Evolutionary conservation across 1,140 invertebrate species (phyloP), one percentile per base, ranked within the genome.

Genomic region (Reticulitermes speratus): DNA sequence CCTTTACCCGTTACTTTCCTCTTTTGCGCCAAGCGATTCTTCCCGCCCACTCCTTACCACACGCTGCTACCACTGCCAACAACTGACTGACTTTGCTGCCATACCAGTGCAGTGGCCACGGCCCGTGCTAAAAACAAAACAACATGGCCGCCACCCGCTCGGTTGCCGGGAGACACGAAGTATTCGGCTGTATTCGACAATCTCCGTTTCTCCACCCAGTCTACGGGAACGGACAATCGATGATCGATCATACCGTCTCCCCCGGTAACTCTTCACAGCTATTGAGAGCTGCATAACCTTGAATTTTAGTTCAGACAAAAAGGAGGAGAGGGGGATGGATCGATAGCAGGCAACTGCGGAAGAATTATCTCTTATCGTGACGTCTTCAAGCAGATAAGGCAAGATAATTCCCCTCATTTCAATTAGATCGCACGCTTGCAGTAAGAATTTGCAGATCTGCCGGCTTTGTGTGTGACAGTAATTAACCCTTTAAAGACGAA

Each of bases 71-170:
- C n/a, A n/a, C 84, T 52, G 84, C 32, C 84, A 65, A 30, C 48
- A 25, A 84, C 48, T 65, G 59, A 84, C 84, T 84, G 59, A 65
- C 81, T 32, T 32, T 52, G 44, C 38, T n/a, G 83, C 44, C 83
- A 84, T 84, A n/a, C 85, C 48, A 21, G 52, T 55, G 52, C 52
- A 55, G 52, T 55, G 52, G 52, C 52, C 52, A 55, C 19, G 52
- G 52, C 65, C 65, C 65, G 65, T 30, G 85, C 55, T 81, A 75
- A 38, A 81, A 82, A 86, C 75, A 86, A 86, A 86, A 86, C 85
- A 86, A 86, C 85, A 86, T 86, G 85, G 85, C 85, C 59, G 59
- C 55, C n/a, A 75, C 85, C 44, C 38, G 52, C 12, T 85, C 8
- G 38, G 65, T 48, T 65, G 30, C 59, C 45, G 38, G 48, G 45